Evolutionary conservation across 1,140 invertebrate genomes (phyloP), one percentile per base, ranked within the genome.

Genomic region (Zaprionus camerounensis): DNA sequence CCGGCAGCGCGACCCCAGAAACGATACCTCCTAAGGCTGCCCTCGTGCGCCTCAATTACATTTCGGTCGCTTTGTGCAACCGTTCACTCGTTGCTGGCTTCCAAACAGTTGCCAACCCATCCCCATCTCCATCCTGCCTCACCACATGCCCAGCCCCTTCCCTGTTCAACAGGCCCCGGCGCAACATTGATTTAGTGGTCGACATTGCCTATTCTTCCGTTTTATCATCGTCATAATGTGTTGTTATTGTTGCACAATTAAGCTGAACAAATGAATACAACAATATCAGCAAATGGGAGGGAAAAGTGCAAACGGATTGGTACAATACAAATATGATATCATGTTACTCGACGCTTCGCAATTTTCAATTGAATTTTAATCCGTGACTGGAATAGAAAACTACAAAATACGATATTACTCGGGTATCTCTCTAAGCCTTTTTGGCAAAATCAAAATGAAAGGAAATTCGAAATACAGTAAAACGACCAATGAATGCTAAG

Each of bases 21-120:
- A 22, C 26, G 56, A 65, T 22, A 77, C 67, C 62, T 77, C 34
- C 34, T 57, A 51, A 51, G 46, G 20, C 46, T 51, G 46, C 46
- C 46, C 46, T 20, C 41, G n/a, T 46, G 41, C 41, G n/a, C 41
- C 41, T 46, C 41, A 46, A 46, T 46, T 46, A 46, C n/a, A 46
- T 46, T 46, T 46, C 46, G 20, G 11, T 22, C 24, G 20, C 46
- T 9, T 51, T 51, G 20, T 22, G 46, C 46, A 51, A 51, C 46
- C 20, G 46, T 51, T 51, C 20, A 46, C 41, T 34, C 28, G 15
- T 44, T 44, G 38, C 38, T 15, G 38, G 36, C 36, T 26, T 26
- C 24, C 24, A 26, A 26, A 26, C 24, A 26, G 24, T 26, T 26
- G 38, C 13, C 15, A 15, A 41, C 15, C 15, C 15, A 41, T 41